These are phyloP conservation scores for Colletes latitarsis DNA, from an alignment of 1,140 invertebrate genomes.

Conservation along the genomic window DNA sequence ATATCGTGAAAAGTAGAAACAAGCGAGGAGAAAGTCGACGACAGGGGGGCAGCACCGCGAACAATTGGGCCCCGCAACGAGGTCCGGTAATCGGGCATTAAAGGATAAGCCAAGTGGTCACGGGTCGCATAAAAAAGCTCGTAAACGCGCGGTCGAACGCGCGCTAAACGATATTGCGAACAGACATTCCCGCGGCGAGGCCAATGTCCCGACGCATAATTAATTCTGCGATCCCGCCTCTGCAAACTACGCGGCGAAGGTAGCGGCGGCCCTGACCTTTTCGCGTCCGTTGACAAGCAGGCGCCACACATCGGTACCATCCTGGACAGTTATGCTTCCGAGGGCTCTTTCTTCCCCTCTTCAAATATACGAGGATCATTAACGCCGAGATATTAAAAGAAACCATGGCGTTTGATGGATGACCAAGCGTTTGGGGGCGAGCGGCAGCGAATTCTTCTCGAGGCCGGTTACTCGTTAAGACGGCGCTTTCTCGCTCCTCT, in stretches of 20 bases:
- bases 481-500: not conserved
- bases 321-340: slow-evolving; percentile 23
- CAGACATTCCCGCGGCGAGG: slow-evolving; percentile 16
- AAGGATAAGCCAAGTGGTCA: not conserved
- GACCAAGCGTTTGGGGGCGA: slow-evolving; percentile 18
- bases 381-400: slow-evolving; percentile 25
- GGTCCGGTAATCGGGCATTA: slow-evolving; percentile 15
- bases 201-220: slow-evolving; percentile 52
- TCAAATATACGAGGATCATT: slow-evolving; percentile 28
- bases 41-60: not conserved
- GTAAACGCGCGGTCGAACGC: slow-evolving; percentile 31
- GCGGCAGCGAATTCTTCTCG: not conserved
- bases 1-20: no score
- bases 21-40: not conserved
- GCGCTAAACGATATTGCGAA: slow-evolving; percentile 52
- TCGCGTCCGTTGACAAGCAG: slow-evolving; percentile 40
- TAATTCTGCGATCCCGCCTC: slow-evolving; percentile 59
- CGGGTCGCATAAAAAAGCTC: slow-evolving; percentile 28
- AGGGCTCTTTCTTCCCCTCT: slow-evolving; percentile 7
- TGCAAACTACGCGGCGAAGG: slow-evolving; percentile 32
- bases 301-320: slow-evolving; percentile 43
- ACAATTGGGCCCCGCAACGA: slow-evolving; percentile 3
- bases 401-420: slow-evolving; percentile 28
- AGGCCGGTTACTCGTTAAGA: not conserved
- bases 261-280: slow-evolving; percentile 48